Conservation (phyloP, 2,888 invertebrate genomes). For the Drosophila mercatorum region DNA sequence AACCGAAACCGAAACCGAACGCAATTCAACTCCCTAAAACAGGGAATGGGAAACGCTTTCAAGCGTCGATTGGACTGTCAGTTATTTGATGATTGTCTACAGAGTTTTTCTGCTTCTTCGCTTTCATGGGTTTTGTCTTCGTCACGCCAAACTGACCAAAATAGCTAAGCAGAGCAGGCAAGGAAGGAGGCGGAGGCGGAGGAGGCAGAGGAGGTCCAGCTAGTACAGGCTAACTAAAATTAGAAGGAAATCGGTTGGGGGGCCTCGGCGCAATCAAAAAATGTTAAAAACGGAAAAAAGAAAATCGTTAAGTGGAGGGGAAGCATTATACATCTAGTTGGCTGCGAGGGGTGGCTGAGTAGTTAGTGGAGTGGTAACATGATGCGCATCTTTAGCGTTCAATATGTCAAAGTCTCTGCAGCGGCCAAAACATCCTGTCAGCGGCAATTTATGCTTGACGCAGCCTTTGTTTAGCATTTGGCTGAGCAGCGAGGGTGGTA, state of each 20-base stretch:
- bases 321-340: background rate
- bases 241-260: conserved; percentile 29
- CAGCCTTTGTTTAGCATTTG: conserved; percentile 47
- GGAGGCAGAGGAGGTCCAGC: too few relatives aligned
- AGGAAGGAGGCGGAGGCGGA: background rate
- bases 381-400: conserved; percentile 19
- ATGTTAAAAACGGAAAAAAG: conserved; percentile 21
- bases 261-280: conserved; percentile 36
- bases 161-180: conserved; percentile 34
- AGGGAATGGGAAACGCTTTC: conserved; percentile 39
- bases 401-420: conserved; percentile 36
- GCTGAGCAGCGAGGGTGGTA: conserved; percentile 10
- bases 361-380: conserved; percentile 4
- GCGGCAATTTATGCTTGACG: conserved; percentile 28
- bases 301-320: conserved; percentile 11
- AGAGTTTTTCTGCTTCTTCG: conserved; percentile 44
- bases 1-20: conserved; percentile 18
- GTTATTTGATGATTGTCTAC: conserved; percentile 65
- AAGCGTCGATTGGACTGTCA: conserved; percentile 65
- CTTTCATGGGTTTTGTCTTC: conserved; percentile 33
- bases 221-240: conserved; percentile 33
- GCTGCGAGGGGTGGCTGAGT: too few relatives aligned
- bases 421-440: conserved; percentile 23
- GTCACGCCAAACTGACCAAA: conserved; percentile 59
- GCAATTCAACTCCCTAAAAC: conserved; percentile 25